Evolutionary conservation across 2,113 vertebrate genomes (phyloP), one percentile per base, ranked within the genome.

Genomic region (Lepisosteus osseus): DNA sequence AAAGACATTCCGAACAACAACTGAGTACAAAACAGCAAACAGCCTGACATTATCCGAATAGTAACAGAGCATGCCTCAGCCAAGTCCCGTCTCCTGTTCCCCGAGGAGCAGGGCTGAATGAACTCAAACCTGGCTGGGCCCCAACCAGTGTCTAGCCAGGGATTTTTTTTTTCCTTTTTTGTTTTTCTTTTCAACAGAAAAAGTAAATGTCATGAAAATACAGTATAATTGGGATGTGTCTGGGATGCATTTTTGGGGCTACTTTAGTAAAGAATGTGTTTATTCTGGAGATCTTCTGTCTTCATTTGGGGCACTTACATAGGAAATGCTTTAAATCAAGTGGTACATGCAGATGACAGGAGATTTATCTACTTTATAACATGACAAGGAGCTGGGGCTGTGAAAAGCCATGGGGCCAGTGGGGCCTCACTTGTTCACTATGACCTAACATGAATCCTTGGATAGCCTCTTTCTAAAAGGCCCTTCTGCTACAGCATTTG

Each of bases 221-320:
- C 71, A 59, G 71, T 72, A 55, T 72, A 72, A 72, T 72, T 72
- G 71, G 71, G 71, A 72, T 68, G 65, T 73, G 72, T 73, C 68
- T 62, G 44, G 72, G 45, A 61, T 73, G 54, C 65, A 61, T 68
- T 72, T 72, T 67, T 72, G 71, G 29, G 71, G 56, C 71, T 72
- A 54, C 71, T 67, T 61, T 54, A 72, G 71, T 42, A 17, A 72
- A 72, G 65, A 72, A 72, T 61, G 71, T 72, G 71, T 72, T 72
- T 72, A 67, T 65, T 67, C 71, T 67, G 71, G 71, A 72, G 65
- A 72, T 72, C 71, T 72, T 72, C 67, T 47, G 67, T 72, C 70
- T 72, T 47, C 65, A 56, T 72, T 72, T 65, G 61, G 64, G 61
- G 66, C 65, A 66, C 63, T 65, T 72, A 65, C 66, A 65, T 72